Evolutionary conservation across 1,140 invertebrate genomes (phyloP), one percentile per base, ranked within the genome.

Genomic region (Rhagoletis zephyria): DNA sequence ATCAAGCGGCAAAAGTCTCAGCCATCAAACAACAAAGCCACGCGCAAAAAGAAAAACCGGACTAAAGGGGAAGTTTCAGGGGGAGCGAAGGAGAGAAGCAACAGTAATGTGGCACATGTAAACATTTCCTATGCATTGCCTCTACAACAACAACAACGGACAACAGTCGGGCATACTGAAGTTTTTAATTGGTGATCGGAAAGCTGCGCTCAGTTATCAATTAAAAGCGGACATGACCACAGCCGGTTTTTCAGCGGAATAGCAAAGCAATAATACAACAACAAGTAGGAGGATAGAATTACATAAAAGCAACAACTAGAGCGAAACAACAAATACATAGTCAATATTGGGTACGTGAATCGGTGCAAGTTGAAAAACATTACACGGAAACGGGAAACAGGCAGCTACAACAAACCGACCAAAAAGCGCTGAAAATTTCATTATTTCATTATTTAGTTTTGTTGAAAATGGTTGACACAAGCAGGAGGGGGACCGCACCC

Each of bases 201-300:
- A 30, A 2, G 45, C n/a, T 1, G 7, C 5, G n/a, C 12, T 81
- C 74, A 81, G 74, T 81, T 81, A 81, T 81, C 51, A 81, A 81
- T 81, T 81, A 59, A 81, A 5, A 30, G 74, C 74, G 74, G 51
- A 30, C 48, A 81, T 59, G 48, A 30, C 16, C 48, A 1, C 74
- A 56, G 30, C 48, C 19, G n/a, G 48, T 2, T 12, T 30, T 1
- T 5, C 48, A 81, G 16, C n/a, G 74, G 48, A 56, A 81, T 81
- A 56, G 45, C 14, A 12, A 2, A 12, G 48, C 51, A 19, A 81
- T 6, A 2, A 9, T 77, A 40, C 16, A 56, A 30, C n/a, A 81
- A 12, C n/a, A 56, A 51, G 19, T 19, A 56, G 3, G 10, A 51
- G 2, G n/a, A 77, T 19, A 56, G 61, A 63, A 63, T 63, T 63